Percentiles rank a stretch among this genome's conserved stretches.
Evolutionary conservation across 2,888 invertebrate genomes (phyloP).

Genomic region (Euclidia mi): DNA sequence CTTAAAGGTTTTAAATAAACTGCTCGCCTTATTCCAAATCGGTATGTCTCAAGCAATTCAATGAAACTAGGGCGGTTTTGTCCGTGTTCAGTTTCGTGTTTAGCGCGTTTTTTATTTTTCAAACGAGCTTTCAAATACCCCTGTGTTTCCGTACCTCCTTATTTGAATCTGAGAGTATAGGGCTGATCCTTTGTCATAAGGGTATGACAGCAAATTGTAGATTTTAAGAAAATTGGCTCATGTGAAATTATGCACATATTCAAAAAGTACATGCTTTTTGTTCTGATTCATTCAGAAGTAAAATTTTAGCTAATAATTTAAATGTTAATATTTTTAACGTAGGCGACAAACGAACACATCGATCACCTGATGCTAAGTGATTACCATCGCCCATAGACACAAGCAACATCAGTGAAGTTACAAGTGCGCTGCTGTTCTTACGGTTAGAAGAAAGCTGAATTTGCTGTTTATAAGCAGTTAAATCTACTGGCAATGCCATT

Average conservation of each 20-base stretch:
- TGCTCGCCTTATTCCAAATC: background rate
- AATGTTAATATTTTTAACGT: too few relatives aligned
- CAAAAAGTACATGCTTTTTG: background rate
- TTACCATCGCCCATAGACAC: too few relatives aligned
- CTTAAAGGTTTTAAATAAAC: too few relatives aligned
- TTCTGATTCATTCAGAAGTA: background rate
- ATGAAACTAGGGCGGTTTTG: slow-evolving; percentile 56
- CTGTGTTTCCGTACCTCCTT: slow-evolving; percentile 40
- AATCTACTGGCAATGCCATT: too few relatives aligned
- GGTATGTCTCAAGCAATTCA: slow-evolving; percentile 48
- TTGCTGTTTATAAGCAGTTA: too few relatives aligned
- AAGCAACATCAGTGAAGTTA: too few relatives aligned
- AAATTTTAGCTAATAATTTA: too few relatives aligned
- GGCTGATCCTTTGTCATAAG: slow-evolving; percentile 27
- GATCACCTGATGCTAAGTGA: too few relatives aligned
- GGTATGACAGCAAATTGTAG: slow-evolving; percentile 24
- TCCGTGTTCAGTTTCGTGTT: slow-evolving; percentile 51
- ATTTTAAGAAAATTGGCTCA: slow-evolving; percentile 32
- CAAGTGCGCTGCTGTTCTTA: too few relatives aligned
- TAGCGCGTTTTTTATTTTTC: slow-evolving; percentile 50
- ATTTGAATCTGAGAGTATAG: slow-evolving; percentile 35
- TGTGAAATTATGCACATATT: too few relatives aligned
- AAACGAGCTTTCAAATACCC: slow-evolving; percentile 49
- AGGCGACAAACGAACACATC: too few relatives aligned
- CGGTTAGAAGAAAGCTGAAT: too few relatives aligned